Evolutionary conservation across 2,113 vertebrate genomes (phyloP).

Genomic region (Coptodon rendalli): DNA sequence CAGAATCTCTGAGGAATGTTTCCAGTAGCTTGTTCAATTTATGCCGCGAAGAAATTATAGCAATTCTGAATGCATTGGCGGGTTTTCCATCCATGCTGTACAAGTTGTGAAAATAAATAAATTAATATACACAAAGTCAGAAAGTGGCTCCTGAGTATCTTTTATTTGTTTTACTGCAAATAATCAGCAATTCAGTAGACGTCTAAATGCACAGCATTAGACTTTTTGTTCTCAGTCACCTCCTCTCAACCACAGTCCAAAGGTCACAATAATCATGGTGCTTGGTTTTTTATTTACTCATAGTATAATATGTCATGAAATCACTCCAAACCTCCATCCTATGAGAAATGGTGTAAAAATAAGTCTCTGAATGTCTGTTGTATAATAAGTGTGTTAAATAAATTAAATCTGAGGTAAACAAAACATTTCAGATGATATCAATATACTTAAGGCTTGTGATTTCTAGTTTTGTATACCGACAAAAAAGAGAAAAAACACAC

Average conservation of each 20-base stretch:
- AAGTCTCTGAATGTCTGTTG: neutral
- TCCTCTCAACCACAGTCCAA: neutral
- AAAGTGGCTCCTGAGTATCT: neutral
- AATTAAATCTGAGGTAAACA: slow-evolving; percentile 33
- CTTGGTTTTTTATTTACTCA: neutral
- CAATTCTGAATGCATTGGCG: neutral
- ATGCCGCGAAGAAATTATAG: rapidly evolving
- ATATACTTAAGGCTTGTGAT: neutral
- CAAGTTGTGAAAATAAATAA: neutral
- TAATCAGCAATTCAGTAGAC: slow-evolving; percentile 7
- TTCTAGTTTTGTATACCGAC: neutral
- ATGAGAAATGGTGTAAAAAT: neutral
- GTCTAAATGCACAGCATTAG: slow-evolving; percentile 51
- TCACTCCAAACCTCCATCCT: neutral
- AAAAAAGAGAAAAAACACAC: neutral
- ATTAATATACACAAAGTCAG: neutral
- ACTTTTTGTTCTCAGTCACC: neutral
- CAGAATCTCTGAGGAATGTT: neutral
- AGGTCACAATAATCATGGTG: slow-evolving; percentile 6
- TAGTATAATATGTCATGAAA: neutral
- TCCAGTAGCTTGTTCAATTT: neutral
- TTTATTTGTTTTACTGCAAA: slow-evolving; percentile 40
- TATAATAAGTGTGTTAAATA: slow-evolving; percentile 20
- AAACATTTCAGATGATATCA: neutral
- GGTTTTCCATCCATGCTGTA: neutral